These are phyloP conservation scores for Chiridota heheva DNA, from an alignment of 35 echinoderm and acorn worm genomes.

Conservation along the genomic window DNA sequence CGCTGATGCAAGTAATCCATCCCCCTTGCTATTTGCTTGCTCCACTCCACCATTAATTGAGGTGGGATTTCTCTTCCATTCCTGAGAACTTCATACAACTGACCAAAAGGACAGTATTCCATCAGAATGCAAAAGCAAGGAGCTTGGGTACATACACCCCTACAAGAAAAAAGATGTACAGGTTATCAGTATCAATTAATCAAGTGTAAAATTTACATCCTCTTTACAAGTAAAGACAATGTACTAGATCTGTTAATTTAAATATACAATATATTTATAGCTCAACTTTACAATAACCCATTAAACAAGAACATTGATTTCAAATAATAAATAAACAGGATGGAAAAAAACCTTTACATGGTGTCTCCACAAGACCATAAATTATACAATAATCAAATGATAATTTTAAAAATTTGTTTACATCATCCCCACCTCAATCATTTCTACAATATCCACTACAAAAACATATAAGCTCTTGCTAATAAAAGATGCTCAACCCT, in stretches of 20 bases:
- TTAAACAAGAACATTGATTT: no score
- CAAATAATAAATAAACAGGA: no score
- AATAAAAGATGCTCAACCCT: no score
- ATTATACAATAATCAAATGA: no score
- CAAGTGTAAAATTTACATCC: background rate
- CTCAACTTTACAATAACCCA: no score
- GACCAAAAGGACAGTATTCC: constrained; percentile 99
- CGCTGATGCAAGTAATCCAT: constrained; percentile 93
- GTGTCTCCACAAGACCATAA: no score
- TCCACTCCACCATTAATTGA: constrained; percentile 97
- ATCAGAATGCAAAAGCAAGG: constrained; percentile 98
- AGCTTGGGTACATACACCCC: constrained; percentile 93
- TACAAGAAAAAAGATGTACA: constrained; percentile 39
- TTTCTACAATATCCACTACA: no score
- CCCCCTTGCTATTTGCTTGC: constrained; percentile 94
- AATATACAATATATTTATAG: background rate
- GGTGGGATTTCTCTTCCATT: constrained; percentile 96
- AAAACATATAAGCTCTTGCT: no score
- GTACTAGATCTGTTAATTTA: background rate
- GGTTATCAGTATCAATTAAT: background rate
- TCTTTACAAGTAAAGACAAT: background rate
- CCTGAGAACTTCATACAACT: constrained; percentile 94
- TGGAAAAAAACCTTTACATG: no score
- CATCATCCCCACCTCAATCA: no score
- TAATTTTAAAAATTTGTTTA: no score